Conservation (phyloP, 1,140 invertebrate species). For the Bombus soroeensis region DNA sequence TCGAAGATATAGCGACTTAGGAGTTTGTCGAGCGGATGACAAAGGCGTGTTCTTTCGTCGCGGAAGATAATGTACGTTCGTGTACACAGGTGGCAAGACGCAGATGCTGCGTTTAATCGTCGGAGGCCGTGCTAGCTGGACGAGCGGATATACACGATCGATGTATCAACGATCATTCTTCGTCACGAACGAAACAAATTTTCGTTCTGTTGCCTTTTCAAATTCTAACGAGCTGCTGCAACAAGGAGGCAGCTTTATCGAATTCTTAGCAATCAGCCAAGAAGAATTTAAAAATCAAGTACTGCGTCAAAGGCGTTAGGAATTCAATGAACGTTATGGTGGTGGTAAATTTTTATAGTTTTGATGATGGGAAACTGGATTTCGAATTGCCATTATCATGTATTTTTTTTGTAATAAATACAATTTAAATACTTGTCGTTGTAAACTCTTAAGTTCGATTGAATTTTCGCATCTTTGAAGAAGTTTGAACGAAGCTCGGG, state of each 20-base stretch:
- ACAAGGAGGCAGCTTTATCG: too few relatives aligned
- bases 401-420: too few relatives aligned
- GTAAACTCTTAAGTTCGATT: too few relatives aligned
- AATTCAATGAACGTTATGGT: too few relatives aligned
- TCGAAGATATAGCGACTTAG: slow-evolving; percentile 61
- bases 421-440: too few relatives aligned
- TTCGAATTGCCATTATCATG: rapidly evolving
- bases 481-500: too few relatives aligned
- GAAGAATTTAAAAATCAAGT: too few relatives aligned
- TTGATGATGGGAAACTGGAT: too few relatives aligned
- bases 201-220: background rate
- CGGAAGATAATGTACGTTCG: slow-evolving; percentile 74
- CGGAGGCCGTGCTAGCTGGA: slow-evolving; percentile 1
- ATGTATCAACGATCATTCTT: background rate
- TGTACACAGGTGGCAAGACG: slow-evolving; percentile 78
- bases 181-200: background rate
- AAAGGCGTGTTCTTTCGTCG: slow-evolving; percentile 73
- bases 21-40: slow-evolving; percentile 71
- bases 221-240: background rate
- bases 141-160: slow-evolving; percentile 20
- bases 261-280: too few relatives aligned
- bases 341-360: too few relatives aligned
- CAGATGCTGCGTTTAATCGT: slow-evolving; percentile 77
- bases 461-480: too few relatives aligned
- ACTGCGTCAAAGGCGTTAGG: too few relatives aligned